A percentile compares a stretch with the other conserved stretches of the same genome.
Evolutionary conservation across 2,888 invertebrate species (phyloP).

Genomic region (Argynnis bischoffii): DNA sequence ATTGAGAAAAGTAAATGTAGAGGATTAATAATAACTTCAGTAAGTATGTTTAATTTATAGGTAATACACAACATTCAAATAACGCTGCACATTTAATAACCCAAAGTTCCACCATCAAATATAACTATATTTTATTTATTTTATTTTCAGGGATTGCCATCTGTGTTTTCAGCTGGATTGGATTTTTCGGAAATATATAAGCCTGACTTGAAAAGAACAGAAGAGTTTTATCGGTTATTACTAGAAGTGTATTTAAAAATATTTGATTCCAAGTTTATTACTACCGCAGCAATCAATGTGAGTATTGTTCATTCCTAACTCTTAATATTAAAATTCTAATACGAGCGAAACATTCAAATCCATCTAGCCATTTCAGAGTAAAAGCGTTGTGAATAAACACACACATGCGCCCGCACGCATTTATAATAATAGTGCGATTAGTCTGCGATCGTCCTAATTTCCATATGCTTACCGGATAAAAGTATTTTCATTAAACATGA

Average conservation of each 20-base stretch:
- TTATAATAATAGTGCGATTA: too few species aligned
- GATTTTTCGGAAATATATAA: constrained; percentile 95
- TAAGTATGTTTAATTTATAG: constrained; percentile 61
- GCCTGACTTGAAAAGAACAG: constrained; percentile 85
- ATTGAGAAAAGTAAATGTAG: constrained; percentile 85
- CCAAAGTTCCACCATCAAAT: too few species aligned
- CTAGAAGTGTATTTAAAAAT: constrained; percentile 92
- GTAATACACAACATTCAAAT: background rate
- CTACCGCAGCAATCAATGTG: constrained; percentile 94
- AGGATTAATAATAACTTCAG: constrained; percentile 91
- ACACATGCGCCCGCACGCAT: too few species aligned
- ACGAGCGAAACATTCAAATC: too few species aligned
- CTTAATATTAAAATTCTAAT: background rate
- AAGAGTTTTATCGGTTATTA: constrained; percentile 88
- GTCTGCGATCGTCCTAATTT: too few species aligned
- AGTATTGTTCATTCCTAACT: constrained; percentile 42
- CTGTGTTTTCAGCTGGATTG: constrained; percentile 91
- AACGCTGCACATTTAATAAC: too few species aligned
- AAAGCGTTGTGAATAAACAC: too few species aligned
- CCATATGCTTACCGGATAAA: too few species aligned
- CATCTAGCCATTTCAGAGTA: too few species aligned
- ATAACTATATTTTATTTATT: background rate
- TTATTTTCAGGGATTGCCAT: constrained; percentile 83
- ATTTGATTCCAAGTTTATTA: constrained; percentile 87
- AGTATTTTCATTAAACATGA: too few species aligned